A percentile compares a stretch with the other conserved stretches of the same genome.
Conservation (phyloP, 2,797 vertebrate genomes). For the Spheniscus humboldti region DNA sequence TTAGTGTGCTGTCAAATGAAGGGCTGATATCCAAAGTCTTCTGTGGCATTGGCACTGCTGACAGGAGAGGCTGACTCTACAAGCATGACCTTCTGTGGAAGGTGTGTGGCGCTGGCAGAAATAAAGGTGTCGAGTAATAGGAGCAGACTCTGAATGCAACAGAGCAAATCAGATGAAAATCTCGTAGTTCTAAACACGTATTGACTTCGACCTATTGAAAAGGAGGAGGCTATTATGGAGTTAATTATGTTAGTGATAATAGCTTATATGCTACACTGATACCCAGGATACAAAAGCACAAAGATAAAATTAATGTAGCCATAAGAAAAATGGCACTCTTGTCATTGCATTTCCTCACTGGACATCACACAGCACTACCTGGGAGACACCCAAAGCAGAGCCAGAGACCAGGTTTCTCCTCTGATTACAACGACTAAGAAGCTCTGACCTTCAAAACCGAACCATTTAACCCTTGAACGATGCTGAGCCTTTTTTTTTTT, state of each 20-base stretch:
- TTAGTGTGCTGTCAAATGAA: not conserved
- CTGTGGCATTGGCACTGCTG: not conserved
- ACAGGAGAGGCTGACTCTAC: not conserved
- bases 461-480: not conserved
- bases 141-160: not conserved
- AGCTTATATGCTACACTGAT: not conserved
- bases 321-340: not conserved
- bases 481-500: not conserved
- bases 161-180: not conserved
- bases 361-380: not conserved
- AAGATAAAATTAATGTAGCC: not conserved
- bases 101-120: not conserved
- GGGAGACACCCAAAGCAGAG: not conserved
- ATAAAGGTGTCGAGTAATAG: not conserved
- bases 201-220: not conserved
- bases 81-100: not conserved
- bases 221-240: not conserved
- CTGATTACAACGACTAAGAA: not conserved
- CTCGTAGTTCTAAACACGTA: not conserved
- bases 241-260: not conserved
- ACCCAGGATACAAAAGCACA: not conserved
- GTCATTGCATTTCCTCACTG: not conserved
- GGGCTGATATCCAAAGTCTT: not conserved
- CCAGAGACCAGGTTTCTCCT: not conserved
- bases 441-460: not conserved